phyloP scores from a whole-genome alignment of 2,888 invertebrate genomes.

The Cryptus viduatorius region DNA sequence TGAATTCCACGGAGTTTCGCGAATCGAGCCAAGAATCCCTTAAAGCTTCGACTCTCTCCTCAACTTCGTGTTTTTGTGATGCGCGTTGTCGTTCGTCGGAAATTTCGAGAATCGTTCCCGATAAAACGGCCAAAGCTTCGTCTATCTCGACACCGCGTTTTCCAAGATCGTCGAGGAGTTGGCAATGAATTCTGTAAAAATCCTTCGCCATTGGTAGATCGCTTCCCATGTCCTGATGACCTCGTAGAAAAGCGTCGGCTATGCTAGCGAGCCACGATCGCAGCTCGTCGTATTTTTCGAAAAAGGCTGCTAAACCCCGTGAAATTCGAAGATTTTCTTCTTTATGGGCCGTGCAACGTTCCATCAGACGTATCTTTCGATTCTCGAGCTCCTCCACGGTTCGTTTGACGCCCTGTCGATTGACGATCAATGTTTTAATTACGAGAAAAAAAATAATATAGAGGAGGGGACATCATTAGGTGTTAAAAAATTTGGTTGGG shows the following conservation, averaged over 20 bases:
- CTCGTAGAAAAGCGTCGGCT: constrained; percentile 90
- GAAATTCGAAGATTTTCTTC: constrained; percentile 90
- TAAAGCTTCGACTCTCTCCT: constrained; percentile 88
- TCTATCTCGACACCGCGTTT: constrained; percentile 90
- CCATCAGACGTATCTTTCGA: constrained; percentile 88
- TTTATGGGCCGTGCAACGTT: constrained; percentile 89
- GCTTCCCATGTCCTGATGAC: constrained; percentile 91
- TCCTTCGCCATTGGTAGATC: constrained; percentile 89
- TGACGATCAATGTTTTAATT: constrained; percentile 41
- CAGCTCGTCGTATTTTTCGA: constrained; percentile 89
- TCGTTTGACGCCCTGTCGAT: constrained; percentile 87
- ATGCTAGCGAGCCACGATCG: constrained; percentile 91
- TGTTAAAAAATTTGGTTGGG: constrained; percentile 47
- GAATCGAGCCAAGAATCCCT: constrained; percentile 89
- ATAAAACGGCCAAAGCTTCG: constrained; percentile 82
- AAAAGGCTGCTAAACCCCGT: constrained; percentile 89
- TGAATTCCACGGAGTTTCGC: constrained; percentile 87
- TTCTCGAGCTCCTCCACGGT: constrained; percentile 91
- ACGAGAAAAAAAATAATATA: neutral
- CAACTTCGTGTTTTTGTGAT: constrained; percentile 88
- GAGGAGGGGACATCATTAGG: constrained; percentile 11
- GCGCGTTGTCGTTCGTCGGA: constrained; percentile 61
- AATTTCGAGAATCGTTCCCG: constrained; percentile 67
- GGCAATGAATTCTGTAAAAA: constrained; percentile 89
- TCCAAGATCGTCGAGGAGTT: constrained; percentile 90